These are phyloP conservation scores for Electrophaes corylata DNA, from an alignment of 2,888 invertebrate species.

Conservation along the genomic window DNA sequence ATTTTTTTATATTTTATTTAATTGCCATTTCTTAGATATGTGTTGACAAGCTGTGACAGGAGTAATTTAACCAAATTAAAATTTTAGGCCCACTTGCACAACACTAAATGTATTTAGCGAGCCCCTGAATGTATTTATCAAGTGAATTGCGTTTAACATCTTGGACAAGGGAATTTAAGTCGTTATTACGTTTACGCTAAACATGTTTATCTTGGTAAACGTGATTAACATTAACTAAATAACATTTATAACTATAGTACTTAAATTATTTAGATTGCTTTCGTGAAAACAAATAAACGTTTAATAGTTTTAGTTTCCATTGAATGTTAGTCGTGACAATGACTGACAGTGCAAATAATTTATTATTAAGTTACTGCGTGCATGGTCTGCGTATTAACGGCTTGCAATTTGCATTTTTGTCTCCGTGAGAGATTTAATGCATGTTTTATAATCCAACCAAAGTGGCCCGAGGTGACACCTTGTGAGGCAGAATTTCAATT, in stretches of 20 bases:
- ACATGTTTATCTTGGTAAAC: too few relatives aligned
- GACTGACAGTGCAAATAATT: slow-evolving; percentile 60
- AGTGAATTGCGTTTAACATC: too few relatives aligned
- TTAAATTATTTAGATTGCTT: slow-evolving; percentile 38
- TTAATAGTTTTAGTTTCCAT: slow-evolving; percentile 37
- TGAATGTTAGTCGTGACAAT: slow-evolving; percentile 62
- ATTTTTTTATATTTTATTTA: too few relatives aligned
- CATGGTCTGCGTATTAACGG: slow-evolving; percentile 54
- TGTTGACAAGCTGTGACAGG: too few relatives aligned
- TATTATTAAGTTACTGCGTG: slow-evolving; percentile 50
- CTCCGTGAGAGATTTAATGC: slow-evolving; percentile 49
- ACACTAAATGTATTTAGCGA: too few relatives aligned
- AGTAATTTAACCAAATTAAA: too few relatives aligned
- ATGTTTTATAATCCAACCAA: slow-evolving; percentile 51
- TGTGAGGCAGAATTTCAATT: slow-evolving; percentile 55
- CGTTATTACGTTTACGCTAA: too few relatives aligned
- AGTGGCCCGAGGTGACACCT: slow-evolving; percentile 37
- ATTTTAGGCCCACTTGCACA: too few relatives aligned
- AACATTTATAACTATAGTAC: not conserved
- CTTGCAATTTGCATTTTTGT: slow-evolving; percentile 65
- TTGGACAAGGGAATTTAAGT: too few relatives aligned
- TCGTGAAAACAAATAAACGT: slow-evolving; percentile 27
- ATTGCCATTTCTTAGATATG: too few relatives aligned
- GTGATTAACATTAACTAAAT: too few relatives aligned
- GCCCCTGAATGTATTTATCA: too few relatives aligned